Evolutionary conservation across 1,140 invertebrate genomes (phyloP), one percentile per base, ranked within the genome.

Genomic region (Drosophila varians): DNA sequence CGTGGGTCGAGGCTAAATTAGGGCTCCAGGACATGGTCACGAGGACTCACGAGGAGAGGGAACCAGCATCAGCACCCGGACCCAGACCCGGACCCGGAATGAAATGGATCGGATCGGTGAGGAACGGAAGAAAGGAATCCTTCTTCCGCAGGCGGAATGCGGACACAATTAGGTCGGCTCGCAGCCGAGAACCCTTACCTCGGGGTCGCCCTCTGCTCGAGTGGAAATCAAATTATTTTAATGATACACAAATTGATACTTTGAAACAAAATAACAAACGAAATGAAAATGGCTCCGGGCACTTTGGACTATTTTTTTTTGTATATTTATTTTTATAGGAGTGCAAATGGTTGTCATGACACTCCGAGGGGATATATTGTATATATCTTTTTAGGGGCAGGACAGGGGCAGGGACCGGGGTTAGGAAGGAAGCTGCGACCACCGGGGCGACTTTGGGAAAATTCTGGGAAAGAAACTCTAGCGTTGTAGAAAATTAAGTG

Each of bases 211-310:
- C 9, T 14, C 38, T 16, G 34, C n/a, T 43, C 52, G 64, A 87
- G 82, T 87, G 73, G 69, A 83, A 86, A 86, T 86, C 82, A 87
- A 86, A 86, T 87, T 86, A 87, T 86, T 86, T 86, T 87, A 86
- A 86, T 86, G 82, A 86, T 82, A 82, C 82, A 87, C 82, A 86
- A 86, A 86, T 87, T 86, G 82, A 86, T 86, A 86, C 82, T 86
- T 86, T 82, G 82, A 86, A 68, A 86, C 74, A 80, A 74, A 87
- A 86, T 77, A 86, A 86, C 73, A 86, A 82, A 87, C 77, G 53
- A 82, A 86, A 86, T 87, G 74, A 87, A 82, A 86, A 87, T 87
- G 47, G 82, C 82, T 71, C 21, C 19, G 25, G 73, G 80, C 82
- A 51, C 38, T 84, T 70, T 58, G 40, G 72, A 74, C 79, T 75